phyloP scores from a whole-genome alignment of 2,797 vertebrate genomes.

The Myioborus miniatus region DNA sequence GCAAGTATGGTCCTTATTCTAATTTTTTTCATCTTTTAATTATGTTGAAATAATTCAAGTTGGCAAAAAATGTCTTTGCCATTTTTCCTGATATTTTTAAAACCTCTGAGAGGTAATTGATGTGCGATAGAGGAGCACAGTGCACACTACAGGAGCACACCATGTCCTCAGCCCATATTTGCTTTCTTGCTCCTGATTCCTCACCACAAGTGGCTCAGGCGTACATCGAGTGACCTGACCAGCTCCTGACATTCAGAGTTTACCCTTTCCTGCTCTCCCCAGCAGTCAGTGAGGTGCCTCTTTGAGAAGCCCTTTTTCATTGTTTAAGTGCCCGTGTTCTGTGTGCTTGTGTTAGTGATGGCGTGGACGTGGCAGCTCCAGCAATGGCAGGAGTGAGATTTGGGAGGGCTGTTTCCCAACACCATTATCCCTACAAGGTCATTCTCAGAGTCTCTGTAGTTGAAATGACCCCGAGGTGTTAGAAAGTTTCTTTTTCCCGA shows the following conservation, averaged over 20 bases:
- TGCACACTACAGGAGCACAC: too few species aligned
- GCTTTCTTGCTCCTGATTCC: not conserved
- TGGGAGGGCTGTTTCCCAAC: not conserved
- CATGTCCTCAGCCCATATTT: not conserved
- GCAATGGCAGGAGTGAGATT: not conserved
- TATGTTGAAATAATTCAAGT: not conserved
- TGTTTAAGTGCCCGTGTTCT: accelerated
- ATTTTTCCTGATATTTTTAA: not conserved
- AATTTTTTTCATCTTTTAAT: not conserved
- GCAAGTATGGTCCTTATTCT: not conserved
- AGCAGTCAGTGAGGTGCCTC: not conserved
- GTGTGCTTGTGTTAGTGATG: not conserved
- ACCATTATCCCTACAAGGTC: not conserved
- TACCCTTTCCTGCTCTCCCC: not conserved
- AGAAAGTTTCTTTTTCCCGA: not conserved
- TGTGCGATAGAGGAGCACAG: not conserved
- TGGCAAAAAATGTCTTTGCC: not conserved
- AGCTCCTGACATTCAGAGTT: not conserved
- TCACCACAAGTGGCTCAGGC: not conserved
- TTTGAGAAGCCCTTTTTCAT: not conserved
- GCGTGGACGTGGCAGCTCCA: accelerated
- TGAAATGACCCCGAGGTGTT: not conserved
- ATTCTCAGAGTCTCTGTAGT: not conserved
- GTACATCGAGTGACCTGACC: not conserved
- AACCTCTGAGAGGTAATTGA: not conserved